Evolutionary conservation across 2,113 vertebrate species (phyloP), one percentile per base, ranked within the genome.

Genomic region (Archocentrus centrarchus): DNA sequence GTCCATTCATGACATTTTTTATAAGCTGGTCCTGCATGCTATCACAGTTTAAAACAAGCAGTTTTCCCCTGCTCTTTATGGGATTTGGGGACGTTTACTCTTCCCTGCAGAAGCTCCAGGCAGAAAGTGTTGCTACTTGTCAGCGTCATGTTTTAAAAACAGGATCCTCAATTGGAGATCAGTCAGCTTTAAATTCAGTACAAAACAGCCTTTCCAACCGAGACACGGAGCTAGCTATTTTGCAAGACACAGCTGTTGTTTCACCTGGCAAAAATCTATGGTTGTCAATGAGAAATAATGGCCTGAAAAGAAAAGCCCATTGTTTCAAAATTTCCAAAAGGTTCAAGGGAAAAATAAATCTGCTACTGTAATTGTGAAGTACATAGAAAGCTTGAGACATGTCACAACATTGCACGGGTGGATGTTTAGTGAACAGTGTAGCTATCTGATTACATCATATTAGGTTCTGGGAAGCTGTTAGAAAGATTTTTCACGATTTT

Each of bases 321-420:
- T 53, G 44, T 73, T 73, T 70, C 17, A 70, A 55, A 73, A 57
- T n/a, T 32, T 53, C 66, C 47, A 73, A 73, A 73, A 73, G 27
- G 68, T 73, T 73, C 68, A 73, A 6, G 47, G 47, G 32, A 18
- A 73, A 78, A 61, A 39, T 39, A 39, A 50, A 61, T 61, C 41
- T 62, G 58, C 24, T 35, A 20, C 59, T 78, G 35, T 59, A 30
- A 61, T 32, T 0, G 39, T 61, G 58, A 73, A 55, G 27, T 62
- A n/a, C 30, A 47, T 9, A 8, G 1, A 78, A 61, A 47, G 76
- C 13, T 47, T 50, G 24, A 30, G 39, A 62, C 58, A 50, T 73
- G 68, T 9, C 59, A 30, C 5, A 50, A 47, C 76, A 61, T 47
- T 47, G 37, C 7, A 50, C 0, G 7, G 18, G 39, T n/a, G 68